Conservation (phyloP, 2,888 invertebrate genomes). For the Drosophila subsilvestris region DNA sequence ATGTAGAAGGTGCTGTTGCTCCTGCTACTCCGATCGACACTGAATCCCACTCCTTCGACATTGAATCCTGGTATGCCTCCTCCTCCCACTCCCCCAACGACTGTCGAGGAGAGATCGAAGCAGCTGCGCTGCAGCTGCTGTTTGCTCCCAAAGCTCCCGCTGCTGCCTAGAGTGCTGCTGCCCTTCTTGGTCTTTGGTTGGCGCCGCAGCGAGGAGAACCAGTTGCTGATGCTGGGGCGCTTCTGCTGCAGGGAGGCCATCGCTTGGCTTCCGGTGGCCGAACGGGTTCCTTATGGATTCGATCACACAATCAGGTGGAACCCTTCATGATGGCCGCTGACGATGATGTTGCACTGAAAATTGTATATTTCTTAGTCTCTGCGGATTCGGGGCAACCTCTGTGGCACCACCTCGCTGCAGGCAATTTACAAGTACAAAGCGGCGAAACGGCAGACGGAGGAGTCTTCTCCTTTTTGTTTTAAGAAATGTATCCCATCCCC, state of each 20-base stretch:
- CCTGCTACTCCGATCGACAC: slow-evolving; percentile 28
- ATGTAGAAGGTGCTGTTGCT: slow-evolving; percentile 82
- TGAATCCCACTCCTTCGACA: not conserved
- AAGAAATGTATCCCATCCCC: not conserved
- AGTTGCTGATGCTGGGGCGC: slow-evolving; percentile 89
- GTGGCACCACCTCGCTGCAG: slow-evolving; percentile 7
- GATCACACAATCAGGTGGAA: slow-evolving; percentile 42
- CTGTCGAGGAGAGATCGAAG: slow-evolving; percentile 76
- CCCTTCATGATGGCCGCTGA: slow-evolving; percentile 44
- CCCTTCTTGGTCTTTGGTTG: slow-evolving; percentile 83
- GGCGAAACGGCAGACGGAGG: slow-evolving; percentile 9
- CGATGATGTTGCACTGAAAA: slow-evolving; percentile 53
- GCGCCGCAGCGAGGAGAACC: slow-evolving; percentile 92
- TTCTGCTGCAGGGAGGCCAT: slow-evolving; percentile 86
- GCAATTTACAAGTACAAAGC: slow-evolving; percentile 71
- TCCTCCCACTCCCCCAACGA: not conserved
- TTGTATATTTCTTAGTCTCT: slow-evolving; percentile 40
- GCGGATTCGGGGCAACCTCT: slow-evolving; percentile 1
- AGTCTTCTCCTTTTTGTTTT: slow-evolving; percentile 4
- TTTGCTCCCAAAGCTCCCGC: slow-evolving; percentile 72
- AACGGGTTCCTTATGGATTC: slow-evolving; percentile 1
- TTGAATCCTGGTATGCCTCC: slow-evolving; percentile 6
- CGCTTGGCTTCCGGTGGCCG: not conserved
- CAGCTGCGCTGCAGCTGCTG: slow-evolving; percentile 83
- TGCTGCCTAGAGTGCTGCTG: slow-evolving; percentile 42